Evolutionary conservation across 2,113 vertebrate species (phyloP).

Genomic region (Neodontobutis hainanensis): DNA sequence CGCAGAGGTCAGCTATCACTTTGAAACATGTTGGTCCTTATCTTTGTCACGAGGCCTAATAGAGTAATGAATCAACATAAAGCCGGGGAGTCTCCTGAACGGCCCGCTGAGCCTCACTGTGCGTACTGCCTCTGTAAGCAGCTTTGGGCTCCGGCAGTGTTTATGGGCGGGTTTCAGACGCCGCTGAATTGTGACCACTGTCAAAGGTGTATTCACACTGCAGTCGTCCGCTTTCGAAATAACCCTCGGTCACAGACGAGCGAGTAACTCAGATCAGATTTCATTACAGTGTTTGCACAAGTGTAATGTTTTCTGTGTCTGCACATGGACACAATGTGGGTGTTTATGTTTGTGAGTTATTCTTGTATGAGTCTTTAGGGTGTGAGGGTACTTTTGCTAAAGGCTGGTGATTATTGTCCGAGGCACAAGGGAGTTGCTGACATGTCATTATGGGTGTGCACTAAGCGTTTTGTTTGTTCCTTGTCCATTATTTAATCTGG

Average conservation of each 20-base stretch:
- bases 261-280: neutral
- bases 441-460: too few species aligned
- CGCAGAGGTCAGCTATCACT: conserved; percentile 78
- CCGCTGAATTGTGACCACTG: conserved; percentile 62
- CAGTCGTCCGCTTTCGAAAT: neutral
- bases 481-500: too few species aligned
- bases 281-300: neutral
- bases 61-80: conserved; percentile 78
- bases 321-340: neutral
- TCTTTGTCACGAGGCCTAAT: conserved; percentile 75
- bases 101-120: conserved; percentile 54
- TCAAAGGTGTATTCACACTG: conserved; percentile 62
- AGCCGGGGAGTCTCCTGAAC: conserved; percentile 59
- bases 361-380: too few species aligned
- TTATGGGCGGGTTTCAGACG: conserved; percentile 57
- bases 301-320: neutral
- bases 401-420: too few species aligned
- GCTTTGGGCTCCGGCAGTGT: conserved; percentile 49
- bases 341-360: too few species aligned
- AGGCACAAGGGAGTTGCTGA: too few species aligned
- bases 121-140: conserved; percentile 69
- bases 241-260: conserved; percentile 21
- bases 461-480: too few species aligned
- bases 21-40: conserved; percentile 79
- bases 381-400: too few species aligned